Evolutionary conservation across 1,140 invertebrate species (phyloP).

Genomic region (Alviniconcha marisindica): DNA sequence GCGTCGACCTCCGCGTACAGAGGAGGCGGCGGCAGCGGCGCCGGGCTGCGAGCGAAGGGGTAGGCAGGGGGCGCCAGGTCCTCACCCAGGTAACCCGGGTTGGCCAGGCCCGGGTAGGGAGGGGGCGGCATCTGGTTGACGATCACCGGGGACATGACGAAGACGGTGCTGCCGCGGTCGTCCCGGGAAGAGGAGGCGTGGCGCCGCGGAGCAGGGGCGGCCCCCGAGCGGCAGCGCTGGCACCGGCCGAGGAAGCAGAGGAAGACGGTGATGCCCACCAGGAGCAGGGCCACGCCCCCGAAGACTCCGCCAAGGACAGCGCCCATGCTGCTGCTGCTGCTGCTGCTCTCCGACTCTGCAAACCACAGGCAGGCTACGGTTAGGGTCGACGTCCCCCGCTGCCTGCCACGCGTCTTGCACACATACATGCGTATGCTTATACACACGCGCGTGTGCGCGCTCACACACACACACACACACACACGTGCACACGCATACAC

Average conservation of each 20-base stretch:
- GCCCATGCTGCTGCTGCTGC: conserved; percentile 11
- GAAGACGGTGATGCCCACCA: conserved; percentile 3
- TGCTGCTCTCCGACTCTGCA: too few species aligned
- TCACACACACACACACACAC: too few species aligned
- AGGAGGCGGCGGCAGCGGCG: background rate
- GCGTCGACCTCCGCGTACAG: conserved; percentile 3
- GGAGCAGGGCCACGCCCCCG: conserved; percentile 10
- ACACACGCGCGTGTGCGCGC: too few species aligned
- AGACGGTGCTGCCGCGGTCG: conserved; percentile 17
- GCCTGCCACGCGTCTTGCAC: too few species aligned
- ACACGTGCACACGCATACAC: too few species aligned
- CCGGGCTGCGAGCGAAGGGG: background rate
- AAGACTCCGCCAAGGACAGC: background rate
- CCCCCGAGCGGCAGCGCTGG: background rate
- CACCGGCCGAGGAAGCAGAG: conserved; percentile 18
- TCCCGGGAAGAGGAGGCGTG: background rate
- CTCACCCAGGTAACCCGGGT: background rate
- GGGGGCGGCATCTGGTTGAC: conserved; percentile 35
- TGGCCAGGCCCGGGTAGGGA: conserved; percentile 34
- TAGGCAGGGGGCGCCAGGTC: conserved; percentile 21
- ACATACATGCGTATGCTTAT: too few species aligned
- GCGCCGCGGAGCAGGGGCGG: too few species aligned
- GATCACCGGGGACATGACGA: conserved; percentile 29
- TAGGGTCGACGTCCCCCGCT: too few species aligned
- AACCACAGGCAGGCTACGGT: too few species aligned